These are phyloP conservation scores for Cyaniris semiargus DNA, from an alignment of 2,888 invertebrate genomes.

Conservation along the genomic window DNA sequence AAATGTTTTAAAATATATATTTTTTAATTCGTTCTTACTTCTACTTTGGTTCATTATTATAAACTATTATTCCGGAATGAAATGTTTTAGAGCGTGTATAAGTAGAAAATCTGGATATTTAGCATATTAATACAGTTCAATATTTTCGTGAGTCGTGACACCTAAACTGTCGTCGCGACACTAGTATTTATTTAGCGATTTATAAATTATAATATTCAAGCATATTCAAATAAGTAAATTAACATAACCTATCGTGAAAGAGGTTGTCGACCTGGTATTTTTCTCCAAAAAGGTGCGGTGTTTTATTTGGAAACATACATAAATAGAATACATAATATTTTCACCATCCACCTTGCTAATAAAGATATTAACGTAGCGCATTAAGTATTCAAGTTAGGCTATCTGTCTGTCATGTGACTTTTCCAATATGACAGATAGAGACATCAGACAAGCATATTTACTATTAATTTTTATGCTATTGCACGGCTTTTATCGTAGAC, in stretches of 20 bases:
- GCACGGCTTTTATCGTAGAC: too few species aligned
- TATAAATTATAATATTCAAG: constrained; percentile 7
- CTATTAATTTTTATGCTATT: too few species aligned
- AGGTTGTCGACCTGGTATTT: constrained; percentile 6
- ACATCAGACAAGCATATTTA: too few species aligned
- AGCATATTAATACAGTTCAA: background rate
- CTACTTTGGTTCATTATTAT: background rate
- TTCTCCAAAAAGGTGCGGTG: background rate
- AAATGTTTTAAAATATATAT: background rate
- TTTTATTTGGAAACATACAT: background rate
- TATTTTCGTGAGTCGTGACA: constrained; percentile 16
- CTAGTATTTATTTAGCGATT: background rate
- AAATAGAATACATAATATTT: background rate
- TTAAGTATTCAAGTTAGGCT: background rate
- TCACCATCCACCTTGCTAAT: background rate
- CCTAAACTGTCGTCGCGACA: too few species aligned
- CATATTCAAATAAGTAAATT: constrained; percentile 2
- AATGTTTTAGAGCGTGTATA: background rate
- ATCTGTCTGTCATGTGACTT: background rate
- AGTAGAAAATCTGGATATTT: background rate
- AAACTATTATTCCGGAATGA: background rate
- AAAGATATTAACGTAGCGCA: background rate
- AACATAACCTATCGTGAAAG: constrained; percentile 5
- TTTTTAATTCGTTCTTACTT: background rate
- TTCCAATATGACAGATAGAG: too few species aligned